Conservation (phyloP, 2,113 vertebrate species). For the Acrocephalus kingi region DNA sequence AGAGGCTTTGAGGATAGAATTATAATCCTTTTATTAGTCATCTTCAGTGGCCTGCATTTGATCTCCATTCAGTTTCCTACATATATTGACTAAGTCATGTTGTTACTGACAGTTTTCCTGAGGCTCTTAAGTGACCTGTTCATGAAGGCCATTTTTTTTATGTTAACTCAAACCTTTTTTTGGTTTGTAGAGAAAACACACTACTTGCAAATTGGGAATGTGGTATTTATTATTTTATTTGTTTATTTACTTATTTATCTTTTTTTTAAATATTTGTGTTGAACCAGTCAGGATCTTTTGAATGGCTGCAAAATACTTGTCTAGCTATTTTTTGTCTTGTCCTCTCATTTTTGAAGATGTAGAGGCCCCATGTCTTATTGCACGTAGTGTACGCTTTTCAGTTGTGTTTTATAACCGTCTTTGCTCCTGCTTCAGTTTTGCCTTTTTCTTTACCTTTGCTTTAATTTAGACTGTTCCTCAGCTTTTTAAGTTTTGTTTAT, state of each 20-base stretch:
- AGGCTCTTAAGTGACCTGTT: not conserved
- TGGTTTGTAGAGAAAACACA: not conserved
- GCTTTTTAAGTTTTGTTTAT: not conserved
- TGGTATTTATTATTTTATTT: not conserved
- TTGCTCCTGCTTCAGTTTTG: not conserved
- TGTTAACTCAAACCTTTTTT: not conserved
- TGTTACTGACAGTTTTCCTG: not conserved
- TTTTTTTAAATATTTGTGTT: not conserved
- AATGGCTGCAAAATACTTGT: not conserved
- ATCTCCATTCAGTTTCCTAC: constrained; percentile 10
- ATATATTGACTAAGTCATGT: not conserved
- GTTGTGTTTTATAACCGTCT: not conserved
- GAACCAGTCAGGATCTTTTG: not conserved
- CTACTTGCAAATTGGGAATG: not conserved
- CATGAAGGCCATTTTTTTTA: not conserved
- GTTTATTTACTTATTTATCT: not conserved
- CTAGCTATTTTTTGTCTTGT: not conserved
- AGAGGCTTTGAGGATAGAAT: constrained; percentile 18
- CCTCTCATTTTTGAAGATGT: not conserved
- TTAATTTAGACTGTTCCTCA: not conserved
- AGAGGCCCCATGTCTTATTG: not conserved
- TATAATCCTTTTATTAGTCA: not conserved
- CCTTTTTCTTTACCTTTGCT: not conserved
- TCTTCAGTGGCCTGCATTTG: not conserved
- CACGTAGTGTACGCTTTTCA: not conserved